Base-by-base conservation (phyloP, 2,888 invertebrate genomes). In the Stenotaenia linearis region DNA sequence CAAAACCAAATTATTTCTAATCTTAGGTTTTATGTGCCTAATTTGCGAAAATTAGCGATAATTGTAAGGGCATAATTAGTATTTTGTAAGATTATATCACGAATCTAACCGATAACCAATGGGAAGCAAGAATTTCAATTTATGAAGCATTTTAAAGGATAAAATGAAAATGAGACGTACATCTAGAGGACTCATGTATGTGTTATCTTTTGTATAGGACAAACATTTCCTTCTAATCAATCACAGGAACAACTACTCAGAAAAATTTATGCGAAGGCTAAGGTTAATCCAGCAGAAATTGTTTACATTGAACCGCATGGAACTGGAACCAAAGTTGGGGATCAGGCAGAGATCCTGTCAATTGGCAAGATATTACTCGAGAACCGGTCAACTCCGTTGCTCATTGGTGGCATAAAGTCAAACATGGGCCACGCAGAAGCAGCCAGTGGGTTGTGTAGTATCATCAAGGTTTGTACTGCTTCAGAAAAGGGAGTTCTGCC, bases 341-440 rank as follows among this genome's bases (percentile, higher is more conserved):
- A 99, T 88, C 98, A 98, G 0, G 95, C 98, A 86, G 99, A 99
- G 88, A 92, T 97, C 2, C 97, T 97, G 86, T 93, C 97, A 0
- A 96, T 99, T 83, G 93, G 93, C 0, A 94, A 96, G 82, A 90
- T 95, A 81, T 96, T 97, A 88, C 97, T 96, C 88, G 91, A 92
- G 85, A 91, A 91, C 82, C 90, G 96, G 76, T 88, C 89, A 80
- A 87, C 88, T 0, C 96, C 97, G 6, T 89, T 99, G 75, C 87
- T 97, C 74, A 91, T 99, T 84, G 98, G 98, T 21, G 97, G 98
- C 0, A 95, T 98, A 0, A 99, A 99, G 87, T 97, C 97, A 25
- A 99, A 98, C 88, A 97, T 98, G 96, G 98, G 98, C 0, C 98
- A 99, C 86, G 92, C 97, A 3, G 98, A 99, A 88, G 95, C 97